Evolutionary conservation across 1,140 invertebrate species (phyloP).

Genomic region (Listronotus bonariensis): DNA sequence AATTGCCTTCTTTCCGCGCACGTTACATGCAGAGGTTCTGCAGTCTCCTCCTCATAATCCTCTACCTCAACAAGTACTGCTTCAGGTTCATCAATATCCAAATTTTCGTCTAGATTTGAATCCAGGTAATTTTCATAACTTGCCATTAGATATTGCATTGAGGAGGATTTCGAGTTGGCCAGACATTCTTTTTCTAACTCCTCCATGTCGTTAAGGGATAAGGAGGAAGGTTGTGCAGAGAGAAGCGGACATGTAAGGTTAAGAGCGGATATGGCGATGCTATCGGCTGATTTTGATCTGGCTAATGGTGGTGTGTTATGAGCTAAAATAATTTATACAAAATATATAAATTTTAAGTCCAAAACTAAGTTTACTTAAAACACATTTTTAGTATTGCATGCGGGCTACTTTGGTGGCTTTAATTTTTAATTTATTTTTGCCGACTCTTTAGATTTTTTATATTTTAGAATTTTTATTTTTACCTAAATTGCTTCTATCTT

Average conservation of each 20-base stretch:
- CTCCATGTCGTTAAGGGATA: conserved; percentile 72
- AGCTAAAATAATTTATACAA: too few relatives aligned
- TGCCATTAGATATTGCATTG: conserved; percentile 43
- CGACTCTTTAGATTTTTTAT: too few relatives aligned
- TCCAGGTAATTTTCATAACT: conserved; percentile 11
- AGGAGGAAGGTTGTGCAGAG: conserved; percentile 69
- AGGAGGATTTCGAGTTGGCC: conserved; percentile 48
- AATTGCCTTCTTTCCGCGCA: conserved; percentile 66
- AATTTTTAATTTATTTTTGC: too few relatives aligned
- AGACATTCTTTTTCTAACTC: conserved; percentile 60
- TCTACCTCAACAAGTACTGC: conserved; percentile 72
- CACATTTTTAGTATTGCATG: too few relatives aligned
- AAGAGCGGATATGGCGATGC: conserved; percentile 58
- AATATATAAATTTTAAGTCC: too few relatives aligned
- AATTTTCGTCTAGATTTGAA: conserved; percentile 11
- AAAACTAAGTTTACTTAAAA: too few relatives aligned
- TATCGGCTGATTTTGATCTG: conserved; percentile 74
- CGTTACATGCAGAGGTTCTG: conserved; percentile 65
- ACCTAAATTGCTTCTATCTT: neutral
- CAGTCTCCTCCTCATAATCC: conserved; percentile 69
- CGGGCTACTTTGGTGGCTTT: too few relatives aligned
- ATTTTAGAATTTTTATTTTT: too few relatives aligned
- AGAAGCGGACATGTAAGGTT: conserved; percentile 49
- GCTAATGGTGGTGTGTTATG: conserved; percentile 52
- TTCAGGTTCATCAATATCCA: conserved; percentile 60